Evolutionary conservation across 2,113 vertebrate species (phyloP).

Genomic region (Anser cygnoides): DNA sequence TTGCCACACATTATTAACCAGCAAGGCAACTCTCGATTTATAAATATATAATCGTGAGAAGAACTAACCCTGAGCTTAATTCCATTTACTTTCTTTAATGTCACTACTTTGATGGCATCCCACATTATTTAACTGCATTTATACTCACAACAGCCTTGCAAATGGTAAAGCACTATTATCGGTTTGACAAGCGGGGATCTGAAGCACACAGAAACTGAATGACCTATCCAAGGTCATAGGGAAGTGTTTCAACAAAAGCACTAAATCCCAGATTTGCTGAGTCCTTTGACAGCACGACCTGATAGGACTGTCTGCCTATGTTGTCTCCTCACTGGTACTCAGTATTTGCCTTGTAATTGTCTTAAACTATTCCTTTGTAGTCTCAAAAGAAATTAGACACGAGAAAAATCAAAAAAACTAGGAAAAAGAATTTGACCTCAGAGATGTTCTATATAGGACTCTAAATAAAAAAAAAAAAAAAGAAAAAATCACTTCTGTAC

Average conservation of each 20-base stretch:
- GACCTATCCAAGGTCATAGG: slow-evolving; percentile 31
- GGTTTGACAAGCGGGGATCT: background rate
- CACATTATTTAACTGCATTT: slow-evolving; percentile 22
- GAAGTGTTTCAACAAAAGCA: background rate
- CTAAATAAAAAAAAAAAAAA: background rate
- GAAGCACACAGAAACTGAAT: background rate
- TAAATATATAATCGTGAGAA: background rate
- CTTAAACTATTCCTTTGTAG: background rate
- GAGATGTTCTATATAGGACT: background rate
- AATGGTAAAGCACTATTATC: background rate
- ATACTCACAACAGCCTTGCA: background rate
- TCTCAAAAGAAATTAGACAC: background rate
- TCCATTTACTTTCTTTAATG: background rate
- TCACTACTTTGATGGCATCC: background rate
- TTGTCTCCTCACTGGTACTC: background rate
- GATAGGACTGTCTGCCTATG: background rate
- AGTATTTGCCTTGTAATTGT: background rate
- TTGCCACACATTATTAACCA: background rate
- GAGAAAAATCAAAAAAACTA: background rate
- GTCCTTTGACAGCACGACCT: slow-evolving; percentile 6
- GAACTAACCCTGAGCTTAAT: background rate
- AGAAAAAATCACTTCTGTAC: background rate
- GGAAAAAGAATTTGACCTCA: background rate
- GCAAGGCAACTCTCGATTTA: background rate
- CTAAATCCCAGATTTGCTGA: slow-evolving; percentile 43